Evolutionary conservation across 2,888 invertebrate genomes (phyloP).

Genomic region (Leptinotarsa tumamoca): DNA sequence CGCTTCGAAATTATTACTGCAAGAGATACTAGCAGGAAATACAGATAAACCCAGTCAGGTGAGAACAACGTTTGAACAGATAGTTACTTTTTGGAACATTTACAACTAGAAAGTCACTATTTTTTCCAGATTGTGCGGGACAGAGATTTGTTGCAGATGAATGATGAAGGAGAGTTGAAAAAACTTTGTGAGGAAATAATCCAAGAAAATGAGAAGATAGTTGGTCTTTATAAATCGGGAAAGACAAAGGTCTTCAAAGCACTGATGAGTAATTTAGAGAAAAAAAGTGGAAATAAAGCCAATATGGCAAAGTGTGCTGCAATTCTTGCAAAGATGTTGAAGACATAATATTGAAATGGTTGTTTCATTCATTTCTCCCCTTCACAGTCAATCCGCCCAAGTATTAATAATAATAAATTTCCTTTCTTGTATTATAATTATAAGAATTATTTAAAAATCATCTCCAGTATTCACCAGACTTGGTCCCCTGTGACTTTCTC

Average conservation of each 20-base stretch:
- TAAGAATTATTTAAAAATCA: no score
- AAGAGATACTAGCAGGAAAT: conserved; percentile 66
- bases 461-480: no score
- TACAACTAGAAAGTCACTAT: neutral
- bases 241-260: conserved; percentile 78
- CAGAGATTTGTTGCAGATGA: conserved; percentile 76
- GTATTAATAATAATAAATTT: no score
- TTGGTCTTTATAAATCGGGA: conserved; percentile 76
- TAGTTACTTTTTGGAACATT: neutral
- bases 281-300: conserved; percentile 72
- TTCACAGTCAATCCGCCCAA: no score
- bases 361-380: neutral
- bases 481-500: no score
- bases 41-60: conserved; percentile 65
- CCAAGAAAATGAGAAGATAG: conserved; percentile 75
- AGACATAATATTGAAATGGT: conserved; percentile 22
- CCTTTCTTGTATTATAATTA: no score
- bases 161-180: conserved; percentile 71
- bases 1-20: conserved; percentile 69
- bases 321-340: conserved; percentile 73
- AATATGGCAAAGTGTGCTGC: conserved; percentile 76
- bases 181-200: conserved; percentile 74
- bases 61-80: conserved; percentile 34
- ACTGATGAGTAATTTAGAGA: conserved; percentile 73
- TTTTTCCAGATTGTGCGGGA: conserved; percentile 70